These are phyloP conservation scores for Epinephelus lanceolatus DNA, from an alignment of 2,113 vertebrate genomes.

Conservation along the genomic window DNA sequence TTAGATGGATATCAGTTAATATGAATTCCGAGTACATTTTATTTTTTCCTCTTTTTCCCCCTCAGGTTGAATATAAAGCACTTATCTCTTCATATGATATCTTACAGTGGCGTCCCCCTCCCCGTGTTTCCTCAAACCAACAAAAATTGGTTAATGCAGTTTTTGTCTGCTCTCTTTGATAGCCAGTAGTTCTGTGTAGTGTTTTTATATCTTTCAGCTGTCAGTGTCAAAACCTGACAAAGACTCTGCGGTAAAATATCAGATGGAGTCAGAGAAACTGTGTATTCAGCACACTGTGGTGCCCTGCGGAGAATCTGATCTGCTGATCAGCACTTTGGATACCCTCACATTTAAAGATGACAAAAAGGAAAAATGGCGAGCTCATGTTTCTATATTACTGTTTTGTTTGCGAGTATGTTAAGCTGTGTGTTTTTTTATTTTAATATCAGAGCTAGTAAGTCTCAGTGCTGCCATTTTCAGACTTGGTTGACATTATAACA, in stretches of 20 bases:
- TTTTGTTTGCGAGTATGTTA: not conserved
- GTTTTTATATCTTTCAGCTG: slow-evolving; percentile 4
- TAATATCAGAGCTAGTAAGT: slow-evolving; percentile 7
- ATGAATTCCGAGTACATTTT: slow-evolving; percentile 38
- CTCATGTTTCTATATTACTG: not conserved
- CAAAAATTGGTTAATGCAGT: not conserved
- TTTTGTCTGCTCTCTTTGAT: not conserved
- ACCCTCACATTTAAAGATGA: slow-evolving; percentile 18
- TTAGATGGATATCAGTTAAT: slow-evolving; percentile 59
- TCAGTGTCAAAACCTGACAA: slow-evolving; percentile 46
- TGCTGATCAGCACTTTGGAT: slow-evolving; percentile 60
- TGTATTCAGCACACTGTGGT: slow-evolving; percentile 34
- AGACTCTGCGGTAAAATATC: slow-evolving; percentile 18
- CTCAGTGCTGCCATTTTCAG: slow-evolving; percentile 30
- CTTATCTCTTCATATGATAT: slow-evolving; percentile 8
- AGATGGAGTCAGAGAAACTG: slow-evolving; percentile 34
- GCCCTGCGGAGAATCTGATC: slow-evolving; percentile 26
- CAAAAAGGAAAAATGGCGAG: not conserved
- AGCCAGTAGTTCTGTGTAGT: not conserved
- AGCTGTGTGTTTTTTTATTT: not conserved
- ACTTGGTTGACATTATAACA: slow-evolving; percentile 22
- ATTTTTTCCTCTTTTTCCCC: slow-evolving; percentile 24
- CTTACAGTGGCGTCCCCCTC: not conserved
- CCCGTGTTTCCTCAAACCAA: not conserved
- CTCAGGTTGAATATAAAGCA: not conserved